Conservation (phyloP, 2,113 vertebrate genomes). For the Chloropsis cyanopogon region DNA sequence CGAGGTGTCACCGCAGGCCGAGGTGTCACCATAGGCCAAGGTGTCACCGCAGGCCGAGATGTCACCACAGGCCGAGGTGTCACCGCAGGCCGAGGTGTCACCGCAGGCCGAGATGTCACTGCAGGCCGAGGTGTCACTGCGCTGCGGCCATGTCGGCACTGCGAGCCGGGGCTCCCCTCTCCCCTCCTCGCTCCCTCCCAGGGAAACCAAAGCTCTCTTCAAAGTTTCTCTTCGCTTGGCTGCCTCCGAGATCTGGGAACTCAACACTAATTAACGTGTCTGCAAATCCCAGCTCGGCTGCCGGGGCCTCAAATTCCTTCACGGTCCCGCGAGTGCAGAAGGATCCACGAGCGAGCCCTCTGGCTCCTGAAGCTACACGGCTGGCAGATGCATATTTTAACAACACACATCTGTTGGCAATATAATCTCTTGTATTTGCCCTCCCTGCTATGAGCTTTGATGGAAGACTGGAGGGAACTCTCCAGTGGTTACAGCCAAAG, state of each 20-base stretch:
- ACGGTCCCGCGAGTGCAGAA: conserved; percentile 11
- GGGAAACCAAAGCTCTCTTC: conserved; percentile 25
- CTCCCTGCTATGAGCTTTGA: conserved; percentile 70
- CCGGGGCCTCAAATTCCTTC: not conserved
- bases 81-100: fast-evolving
- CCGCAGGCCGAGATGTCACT: fast-evolving
- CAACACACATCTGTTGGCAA: conserved; percentile 69
- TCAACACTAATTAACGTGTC: conserved; percentile 69
- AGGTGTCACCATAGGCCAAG: fast-evolving
- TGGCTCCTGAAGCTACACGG: conserved; percentile 26
- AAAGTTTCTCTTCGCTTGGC: conserved; percentile 44
- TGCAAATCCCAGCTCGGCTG: conserved; percentile 62
- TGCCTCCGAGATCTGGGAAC: conserved; percentile 58
- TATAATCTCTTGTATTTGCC: conserved; percentile 63
- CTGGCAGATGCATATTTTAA: conserved; percentile 67
- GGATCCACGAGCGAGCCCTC: conserved; percentile 54
- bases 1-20: fast-evolving
- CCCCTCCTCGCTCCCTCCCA: not conserved
- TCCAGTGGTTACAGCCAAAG: conserved; percentile 64
- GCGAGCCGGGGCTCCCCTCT: fast-evolving
- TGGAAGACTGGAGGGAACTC: conserved; percentile 66
- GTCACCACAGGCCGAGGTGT: fast-evolving
- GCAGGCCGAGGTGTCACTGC: fast-evolving
- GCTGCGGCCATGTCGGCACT: fast-evolving
- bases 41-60: fast-evolving